These are phyloP conservation scores for Morpho achilles DNA, from an alignment of 2,888 invertebrate genomes.

Conservation along the genomic window DNA sequence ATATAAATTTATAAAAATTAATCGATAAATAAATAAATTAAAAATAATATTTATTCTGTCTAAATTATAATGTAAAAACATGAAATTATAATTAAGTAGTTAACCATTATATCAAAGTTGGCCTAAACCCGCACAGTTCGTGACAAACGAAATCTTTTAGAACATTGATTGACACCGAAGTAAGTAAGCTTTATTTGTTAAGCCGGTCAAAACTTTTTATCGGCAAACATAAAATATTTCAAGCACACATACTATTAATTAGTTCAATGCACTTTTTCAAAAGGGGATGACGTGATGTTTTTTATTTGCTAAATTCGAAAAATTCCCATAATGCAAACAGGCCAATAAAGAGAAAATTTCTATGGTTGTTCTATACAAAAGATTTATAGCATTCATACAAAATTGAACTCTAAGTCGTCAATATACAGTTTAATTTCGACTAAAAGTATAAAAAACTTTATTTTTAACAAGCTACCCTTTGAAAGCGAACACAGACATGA, in stretches of 20 bases:
- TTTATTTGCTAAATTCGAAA: slow-evolving; percentile 26
- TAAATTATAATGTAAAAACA: not conserved
- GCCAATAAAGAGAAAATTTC: slow-evolving; percentile 23
- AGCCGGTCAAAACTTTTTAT: slow-evolving; percentile 14
- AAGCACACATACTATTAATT: slow-evolving; percentile 21
- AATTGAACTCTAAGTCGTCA: not conserved
- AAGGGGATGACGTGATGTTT: slow-evolving; percentile 16
- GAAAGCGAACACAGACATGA: slow-evolving; percentile 26
- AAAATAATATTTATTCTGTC: not conserved
- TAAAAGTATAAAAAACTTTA: slow-evolving; percentile 12
- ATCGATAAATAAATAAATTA: too few species aligned
- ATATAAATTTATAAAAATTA: too few species aligned
- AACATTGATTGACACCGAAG: slow-evolving; percentile 7
- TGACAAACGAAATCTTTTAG: slow-evolving; percentile 3
- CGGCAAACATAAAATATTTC: slow-evolving; percentile 14
- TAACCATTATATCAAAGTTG: not conserved
- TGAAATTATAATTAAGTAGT: not conserved
- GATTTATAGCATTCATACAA: slow-evolving; percentile 1
- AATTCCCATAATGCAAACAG: slow-evolving; percentile 22
- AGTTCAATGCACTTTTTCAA: slow-evolving; percentile 21
- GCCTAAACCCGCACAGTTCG: not conserved
- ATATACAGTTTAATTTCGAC: slow-evolving; percentile 3
- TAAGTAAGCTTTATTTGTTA: slow-evolving; percentile 9
- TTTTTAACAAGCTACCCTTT: slow-evolving; percentile 29
- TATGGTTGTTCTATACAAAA: slow-evolving; percentile 19